These are phyloP conservation scores for Troilus luridus DNA, from an alignment of 2,888 invertebrate genomes.

Conservation along the genomic window DNA sequence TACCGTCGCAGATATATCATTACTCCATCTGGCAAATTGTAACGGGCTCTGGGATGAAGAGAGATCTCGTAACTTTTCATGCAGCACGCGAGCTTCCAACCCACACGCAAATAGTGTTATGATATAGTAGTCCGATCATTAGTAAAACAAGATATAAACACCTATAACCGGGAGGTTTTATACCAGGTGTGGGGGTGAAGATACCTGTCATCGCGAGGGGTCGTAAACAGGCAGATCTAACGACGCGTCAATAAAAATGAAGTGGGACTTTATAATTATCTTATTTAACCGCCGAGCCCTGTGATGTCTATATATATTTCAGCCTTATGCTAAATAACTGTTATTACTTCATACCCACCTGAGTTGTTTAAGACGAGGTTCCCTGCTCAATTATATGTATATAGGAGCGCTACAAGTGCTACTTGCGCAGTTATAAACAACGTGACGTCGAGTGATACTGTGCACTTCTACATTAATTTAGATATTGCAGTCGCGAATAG, in stretches of 20 bases:
- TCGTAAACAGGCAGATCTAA: neutral
- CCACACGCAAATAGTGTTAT: conserved; percentile 34
- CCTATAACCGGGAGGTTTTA: neutral
- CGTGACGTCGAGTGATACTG: neutral
- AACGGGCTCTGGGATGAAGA: neutral
- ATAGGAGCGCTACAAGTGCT: neutral
- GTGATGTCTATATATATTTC: neutral
- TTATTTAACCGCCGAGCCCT: neutral
- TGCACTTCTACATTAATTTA: neutral
- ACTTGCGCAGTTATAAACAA: neutral
- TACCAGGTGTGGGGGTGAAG: conserved; percentile 15
- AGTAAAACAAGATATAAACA: conserved; percentile 24
- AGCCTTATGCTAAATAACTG: conserved; percentile 27
- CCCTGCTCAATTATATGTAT: neutral
- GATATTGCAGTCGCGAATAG: neutral
- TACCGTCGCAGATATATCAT: neutral
- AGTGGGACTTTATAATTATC: neutral
- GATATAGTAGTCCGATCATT: conserved; percentile 17
- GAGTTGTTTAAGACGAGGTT: neutral
- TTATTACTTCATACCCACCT: neutral
- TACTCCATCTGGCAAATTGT: neutral
- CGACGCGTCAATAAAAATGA: neutral
- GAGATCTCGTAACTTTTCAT: conserved; percentile 9
- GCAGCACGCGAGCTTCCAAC: conserved; percentile 34
- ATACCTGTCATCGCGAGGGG: neutral